Percentiles rank a stretch among this genome's conserved stretches.
Evolutionary conservation across 2,888 invertebrate species (phyloP).

Genomic region (Drosophila affinis): DNA sequence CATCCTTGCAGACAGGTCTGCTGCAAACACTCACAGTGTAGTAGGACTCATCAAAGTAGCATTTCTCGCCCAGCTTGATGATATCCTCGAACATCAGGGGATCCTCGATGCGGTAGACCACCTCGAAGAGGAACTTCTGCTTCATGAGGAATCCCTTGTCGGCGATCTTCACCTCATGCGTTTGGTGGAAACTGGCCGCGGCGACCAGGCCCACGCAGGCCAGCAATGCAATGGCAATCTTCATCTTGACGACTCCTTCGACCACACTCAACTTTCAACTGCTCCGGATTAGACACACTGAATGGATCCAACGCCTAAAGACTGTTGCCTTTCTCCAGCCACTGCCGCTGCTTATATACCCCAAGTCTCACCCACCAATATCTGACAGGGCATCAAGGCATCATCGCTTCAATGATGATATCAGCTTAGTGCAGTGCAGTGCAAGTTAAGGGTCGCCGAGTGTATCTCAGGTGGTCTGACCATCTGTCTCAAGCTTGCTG

Average conservation of each 20-base stretch:
- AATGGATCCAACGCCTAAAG: conserved; percentile 71
- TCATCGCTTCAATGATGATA: background rate
- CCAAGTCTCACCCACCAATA: background rate
- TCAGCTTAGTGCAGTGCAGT: conserved; percentile 11
- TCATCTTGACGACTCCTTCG: conserved; percentile 62
- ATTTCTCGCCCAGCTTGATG: conserved; percentile 84
- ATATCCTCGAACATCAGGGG: conserved; percentile 74
- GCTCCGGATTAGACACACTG: conserved; percentile 61
- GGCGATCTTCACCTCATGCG: conserved; percentile 64
- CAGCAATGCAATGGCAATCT: conserved; percentile 74
- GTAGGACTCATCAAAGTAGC: conserved; percentile 80
- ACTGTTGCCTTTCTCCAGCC: conserved; percentile 55
- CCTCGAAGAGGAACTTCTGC: conserved; percentile 77
- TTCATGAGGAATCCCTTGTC: conserved; percentile 69
- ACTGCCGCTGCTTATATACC: conserved; percentile 48
- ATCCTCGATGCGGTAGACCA: conserved; percentile 55
- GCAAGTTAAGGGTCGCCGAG: conserved; percentile 43
- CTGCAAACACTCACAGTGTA: conserved; percentile 52
- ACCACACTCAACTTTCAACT: conserved; percentile 41
- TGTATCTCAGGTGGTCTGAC: conserved; percentile 50
- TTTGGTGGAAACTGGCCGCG: conserved; percentile 55
- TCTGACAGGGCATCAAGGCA: background rate
- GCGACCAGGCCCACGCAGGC: conserved; percentile 76
- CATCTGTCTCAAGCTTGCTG: conserved; percentile 39
- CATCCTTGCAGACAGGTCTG: background rate